These are phyloP conservation scores for Malachius bipustulatus DNA, from an alignment of 2,888 invertebrate species.

Conservation along the genomic window DNA sequence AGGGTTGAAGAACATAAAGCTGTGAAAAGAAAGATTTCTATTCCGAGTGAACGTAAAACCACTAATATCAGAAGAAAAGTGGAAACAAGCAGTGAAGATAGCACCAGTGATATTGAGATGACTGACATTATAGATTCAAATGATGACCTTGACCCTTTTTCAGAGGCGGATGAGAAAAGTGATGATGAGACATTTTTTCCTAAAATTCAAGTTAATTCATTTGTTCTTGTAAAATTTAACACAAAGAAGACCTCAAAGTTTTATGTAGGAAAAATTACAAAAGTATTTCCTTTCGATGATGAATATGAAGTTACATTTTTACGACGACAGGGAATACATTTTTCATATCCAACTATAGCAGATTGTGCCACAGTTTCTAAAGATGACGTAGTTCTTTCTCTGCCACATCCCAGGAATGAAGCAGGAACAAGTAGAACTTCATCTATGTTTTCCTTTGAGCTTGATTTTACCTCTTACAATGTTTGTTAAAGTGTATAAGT, in stretches of 20 bases:
- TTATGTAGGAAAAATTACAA: neutral
- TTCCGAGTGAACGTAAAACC: neutral
- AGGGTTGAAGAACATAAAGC: neutral
- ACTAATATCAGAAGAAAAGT: too few species aligned
- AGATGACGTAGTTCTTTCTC: conserved; percentile 3
- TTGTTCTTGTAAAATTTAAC: neutral
- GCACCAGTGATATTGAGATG: neutral
- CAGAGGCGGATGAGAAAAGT: neutral
- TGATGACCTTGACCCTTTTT: neutral
- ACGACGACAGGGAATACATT: neutral
- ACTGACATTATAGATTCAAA: conserved; percentile 1
- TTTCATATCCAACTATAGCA: conserved; percentile 1
- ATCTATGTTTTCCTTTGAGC: neutral
- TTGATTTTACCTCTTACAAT: neutral
- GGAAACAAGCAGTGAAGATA: too few species aligned
- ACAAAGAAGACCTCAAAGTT: conserved; percentile 1
- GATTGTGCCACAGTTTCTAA: neutral
- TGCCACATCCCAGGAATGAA: neutral
- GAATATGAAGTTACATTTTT: neutral
- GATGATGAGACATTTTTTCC: neutral
- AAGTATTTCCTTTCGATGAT: neutral
- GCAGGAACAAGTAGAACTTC: neutral
- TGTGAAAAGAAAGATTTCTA: neutral
- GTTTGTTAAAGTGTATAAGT: conserved; percentile 1
- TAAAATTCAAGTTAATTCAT: conserved; percentile 1